These are phyloP conservation scores for Muricea muricata DNA, from an alignment of 92 coral and sea anemone genomes.

Conservation along the genomic window DNA sequence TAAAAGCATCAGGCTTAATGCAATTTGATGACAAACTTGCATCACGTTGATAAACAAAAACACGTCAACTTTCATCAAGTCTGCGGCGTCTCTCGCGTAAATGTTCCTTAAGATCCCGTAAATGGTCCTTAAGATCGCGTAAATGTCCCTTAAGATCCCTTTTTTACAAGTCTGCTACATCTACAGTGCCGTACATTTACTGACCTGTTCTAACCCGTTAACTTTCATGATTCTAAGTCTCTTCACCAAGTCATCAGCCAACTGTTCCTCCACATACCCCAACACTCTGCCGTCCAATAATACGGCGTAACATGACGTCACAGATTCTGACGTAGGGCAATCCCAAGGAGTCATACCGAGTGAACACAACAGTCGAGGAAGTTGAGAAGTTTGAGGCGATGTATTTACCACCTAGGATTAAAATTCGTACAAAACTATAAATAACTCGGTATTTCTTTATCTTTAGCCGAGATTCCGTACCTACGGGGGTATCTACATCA, in stretches of 20 bases:
- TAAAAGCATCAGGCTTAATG: too few species aligned
- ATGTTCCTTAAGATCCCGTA: too few species aligned
- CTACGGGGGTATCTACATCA: too few species aligned
- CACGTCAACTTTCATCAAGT: too few species aligned
- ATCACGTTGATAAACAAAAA: too few species aligned
- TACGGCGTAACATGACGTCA: conserved; percentile 82
- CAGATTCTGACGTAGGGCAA: conserved; percentile 71
- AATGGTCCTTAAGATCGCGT: too few species aligned
- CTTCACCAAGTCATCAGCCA: conserved; percentile 83
- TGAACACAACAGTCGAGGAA: conserved; percentile 84
- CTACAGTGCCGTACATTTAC: too few species aligned
- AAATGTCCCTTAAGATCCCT: too few species aligned
- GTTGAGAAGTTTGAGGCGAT: conserved; percentile 70
- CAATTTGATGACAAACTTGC: too few species aligned
- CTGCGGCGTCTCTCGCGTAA: too few species aligned
- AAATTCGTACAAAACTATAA: neutral
- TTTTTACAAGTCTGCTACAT: too few species aligned
- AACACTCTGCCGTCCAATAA: conserved; percentile 87
- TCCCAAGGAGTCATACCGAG: conserved; percentile 88
- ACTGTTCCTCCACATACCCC: conserved; percentile 84
- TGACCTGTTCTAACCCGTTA: conserved; percentile 79
- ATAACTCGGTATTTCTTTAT: neutral
- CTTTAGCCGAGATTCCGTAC: too few species aligned
- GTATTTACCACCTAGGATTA: conserved; percentile 73
- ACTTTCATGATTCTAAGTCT: conserved; percentile 86